Evolutionary conservation across 2,888 invertebrate species (phyloP), one percentile per base, ranked within the genome.

Genomic region (Actias luna): DNA sequence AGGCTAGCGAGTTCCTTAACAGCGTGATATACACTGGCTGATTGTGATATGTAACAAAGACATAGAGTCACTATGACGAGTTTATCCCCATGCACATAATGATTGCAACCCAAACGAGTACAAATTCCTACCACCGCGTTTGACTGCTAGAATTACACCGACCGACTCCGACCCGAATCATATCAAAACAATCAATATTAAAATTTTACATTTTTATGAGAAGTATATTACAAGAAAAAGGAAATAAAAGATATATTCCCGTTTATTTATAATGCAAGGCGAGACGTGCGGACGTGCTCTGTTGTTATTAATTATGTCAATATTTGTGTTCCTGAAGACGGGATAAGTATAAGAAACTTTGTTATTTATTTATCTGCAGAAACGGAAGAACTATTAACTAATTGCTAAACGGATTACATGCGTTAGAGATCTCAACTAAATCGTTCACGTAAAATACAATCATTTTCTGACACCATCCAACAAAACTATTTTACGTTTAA

Each of bases 301-400:
- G 82, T 81, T 82, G 75, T 80, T 86, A 85, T 85, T 88, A 87
- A 86, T 88, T 85, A 85, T 82, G 83, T 85, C 85, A 87, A 87
- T 87, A 84, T 87, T 87, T 84, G 84, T 82, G 80, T 78, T 82
- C 72, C 81, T 73, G 77, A 82, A 84, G 81, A 83, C 77, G 80
- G 70, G 83, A 82, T 84, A 83, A 83, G 79, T 72, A 77, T 69
- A 74, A 74, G 74, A 77, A 86, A 87, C 78, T 85, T 84, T 70
- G 72, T 79, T 81, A 80, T 81, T 79, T 80, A 84, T 80, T 82
- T 84, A 82, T 80, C 74, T 80, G 71, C 70, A 79, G 74, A 72
- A 67, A 77, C 75, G 69, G 77, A 80, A 74, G 70, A 74, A 71
- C 75, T 74, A 75, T 77, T 81, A 82, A 78, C 79, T 80, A 77